phyloP scores from a whole-genome alignment of 2,888 invertebrate species.

The Pterostichus madidus region DNA sequence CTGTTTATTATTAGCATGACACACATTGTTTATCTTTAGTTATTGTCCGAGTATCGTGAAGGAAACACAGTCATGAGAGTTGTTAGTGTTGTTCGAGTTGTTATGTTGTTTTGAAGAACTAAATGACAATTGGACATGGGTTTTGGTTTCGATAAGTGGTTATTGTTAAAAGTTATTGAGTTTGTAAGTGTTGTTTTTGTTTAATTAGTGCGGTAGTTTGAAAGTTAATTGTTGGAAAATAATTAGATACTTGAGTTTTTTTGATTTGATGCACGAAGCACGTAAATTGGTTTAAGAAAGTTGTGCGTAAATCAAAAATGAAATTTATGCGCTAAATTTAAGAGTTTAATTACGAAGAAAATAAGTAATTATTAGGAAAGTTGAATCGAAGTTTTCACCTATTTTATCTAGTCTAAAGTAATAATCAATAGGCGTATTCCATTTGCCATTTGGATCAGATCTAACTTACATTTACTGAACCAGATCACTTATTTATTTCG shows the following conservation, averaged over 20 bases:
- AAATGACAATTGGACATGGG: conserved; percentile 68
- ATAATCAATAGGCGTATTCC: no score
- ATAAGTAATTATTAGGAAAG: background rate
- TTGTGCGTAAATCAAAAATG: background rate
- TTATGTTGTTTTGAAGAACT: conserved; percentile 18
- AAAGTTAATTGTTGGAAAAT: conserved; percentile 38
- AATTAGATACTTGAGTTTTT: background rate
- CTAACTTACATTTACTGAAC: no score
- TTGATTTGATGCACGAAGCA: no score
- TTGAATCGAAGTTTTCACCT: no score
- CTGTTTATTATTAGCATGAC: conserved; percentile 65
- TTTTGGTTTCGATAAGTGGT: conserved; percentile 75
- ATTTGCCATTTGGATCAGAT: no score
- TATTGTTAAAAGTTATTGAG: conserved; percentile 75
- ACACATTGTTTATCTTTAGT: conserved; percentile 67
- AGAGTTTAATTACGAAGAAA: background rate
- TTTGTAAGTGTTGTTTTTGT: conserved; percentile 74
- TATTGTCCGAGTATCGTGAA: conserved; percentile 61
- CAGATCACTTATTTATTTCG: no score
- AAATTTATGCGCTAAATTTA: background rate
- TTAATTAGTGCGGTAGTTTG: conserved; percentile 26
- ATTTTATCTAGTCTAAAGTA: no score
- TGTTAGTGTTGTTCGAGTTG: conserved; percentile 10
- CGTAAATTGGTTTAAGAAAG: background rate
- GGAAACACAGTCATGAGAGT: conserved; percentile 59